Base-by-base conservation (phyloP, 2,113 vertebrate genomes). In the Hypocryptadius cinnamomeus region DNA sequence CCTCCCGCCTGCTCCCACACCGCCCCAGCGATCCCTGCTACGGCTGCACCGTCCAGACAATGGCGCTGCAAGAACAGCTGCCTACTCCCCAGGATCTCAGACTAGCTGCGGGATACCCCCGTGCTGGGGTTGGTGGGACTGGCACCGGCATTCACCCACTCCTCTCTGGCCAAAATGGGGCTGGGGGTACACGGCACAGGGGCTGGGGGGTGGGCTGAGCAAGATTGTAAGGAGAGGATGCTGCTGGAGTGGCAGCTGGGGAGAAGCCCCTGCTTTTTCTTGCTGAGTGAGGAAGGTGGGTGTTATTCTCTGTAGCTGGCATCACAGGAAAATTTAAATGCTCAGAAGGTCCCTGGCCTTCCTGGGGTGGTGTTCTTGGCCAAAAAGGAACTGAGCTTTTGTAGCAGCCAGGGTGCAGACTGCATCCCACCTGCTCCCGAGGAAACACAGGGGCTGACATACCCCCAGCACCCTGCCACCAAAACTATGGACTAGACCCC, bases 1-100 rank as follows among this genome's bases (percentile, higher is more conserved):
- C 8, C 50, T 50, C 79, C 93, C 79, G 94, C 92, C 90, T 11
- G 77, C 79, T 87, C 94, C 92, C 77, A 89, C 81, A 66, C 77
- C 89, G 0, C 87, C 81, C 60, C 9, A 3, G 85, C 1, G 0
- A 87, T 79, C 51, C 65, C 61, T 50, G 64, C 78, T 89, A 65
- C 0, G 3, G 44, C 59, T 53, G 4, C 54, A 40, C 57, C 2
- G 2, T 51, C 56, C 11, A 9, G 79, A 79, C 56, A 50, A 66
- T 0, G 10, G 25, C 0, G 0, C 47, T 87, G 47, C 31, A 60
- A 74, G n/a, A 61, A 27, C 5, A 5, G 39, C 76, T 9, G 2
- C 27, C 47, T 8, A 2, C 50, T 35, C 57, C 54, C 35, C 1
- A 3, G 59, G 51, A 51, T 37, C 40, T 61, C 8, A 0, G n/a